Percentiles rank a stretch among this genome's conserved stretches.
Conservation (phyloP, 2,113 vertebrate genomes). For the Crotalus tigris region DNA sequence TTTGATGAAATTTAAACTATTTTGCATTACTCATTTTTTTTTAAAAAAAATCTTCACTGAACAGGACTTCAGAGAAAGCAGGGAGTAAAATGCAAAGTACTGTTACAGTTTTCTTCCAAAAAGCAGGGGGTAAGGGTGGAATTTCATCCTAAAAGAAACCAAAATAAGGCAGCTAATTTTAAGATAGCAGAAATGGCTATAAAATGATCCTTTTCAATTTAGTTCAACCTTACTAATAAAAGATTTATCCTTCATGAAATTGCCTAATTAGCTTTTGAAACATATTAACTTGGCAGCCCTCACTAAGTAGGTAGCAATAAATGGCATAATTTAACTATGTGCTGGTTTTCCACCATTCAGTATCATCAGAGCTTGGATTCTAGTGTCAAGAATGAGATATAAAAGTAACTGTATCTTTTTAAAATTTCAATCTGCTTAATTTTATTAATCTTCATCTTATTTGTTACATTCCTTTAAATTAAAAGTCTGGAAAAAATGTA, state of each 20-base stretch:
- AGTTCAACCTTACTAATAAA: background rate
- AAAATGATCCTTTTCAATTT: background rate
- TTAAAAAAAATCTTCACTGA: background rate
- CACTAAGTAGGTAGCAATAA: background rate
- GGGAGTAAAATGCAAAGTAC: background rate
- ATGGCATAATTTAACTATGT: background rate
- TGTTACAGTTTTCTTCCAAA: background rate
- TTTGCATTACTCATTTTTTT: background rate
- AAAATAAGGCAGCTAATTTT: background rate
- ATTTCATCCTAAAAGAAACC: background rate
- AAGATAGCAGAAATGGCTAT: background rate
- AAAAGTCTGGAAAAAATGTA: background rate
- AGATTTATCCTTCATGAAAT: background rate
- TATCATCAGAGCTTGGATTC: background rate
- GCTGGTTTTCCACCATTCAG: background rate
- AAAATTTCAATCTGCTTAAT: background rate
- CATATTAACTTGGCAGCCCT: background rate
- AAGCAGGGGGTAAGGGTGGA: background rate
- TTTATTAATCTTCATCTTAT: background rate
- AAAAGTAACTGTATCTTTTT: background rate
- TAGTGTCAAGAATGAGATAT: background rate
- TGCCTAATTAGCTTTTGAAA: background rate
- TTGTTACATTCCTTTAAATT: background rate
- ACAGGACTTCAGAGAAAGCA: background rate
- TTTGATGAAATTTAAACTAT: background rate